Evolutionary conservation across 2,113 vertebrate species (phyloP), one percentile per base, ranked within the genome.

Genomic region (Lathamus discolor): DNA sequence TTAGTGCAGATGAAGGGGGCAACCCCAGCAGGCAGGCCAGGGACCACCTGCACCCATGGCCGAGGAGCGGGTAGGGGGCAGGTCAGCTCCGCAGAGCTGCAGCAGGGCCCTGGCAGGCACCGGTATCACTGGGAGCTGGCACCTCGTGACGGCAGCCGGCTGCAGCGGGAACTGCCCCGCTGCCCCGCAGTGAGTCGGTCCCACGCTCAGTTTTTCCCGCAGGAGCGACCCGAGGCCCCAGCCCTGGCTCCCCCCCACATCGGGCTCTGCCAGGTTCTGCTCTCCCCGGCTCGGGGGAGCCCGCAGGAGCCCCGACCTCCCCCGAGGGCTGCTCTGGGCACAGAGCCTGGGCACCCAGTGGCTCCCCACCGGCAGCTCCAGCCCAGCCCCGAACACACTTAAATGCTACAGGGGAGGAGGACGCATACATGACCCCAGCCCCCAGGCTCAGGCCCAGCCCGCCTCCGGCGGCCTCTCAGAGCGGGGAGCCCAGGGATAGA

Each of bases 351-450:
- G 22, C 29, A 31, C 17, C 25, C 20, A 29, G 8, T 41, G 15
- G 33, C 33, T 78, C n/a, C 48, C 14, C 4, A 23, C 14, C 25
- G 8, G 16, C n/a, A 37, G 23, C 13, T 18, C 27, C 49, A 27
- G 1, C 72, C 7, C 62, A 28, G 27, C 8, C 57, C 57, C 9
- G 2, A 29, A 7, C 28, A 5, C 8, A 14, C 33, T 15, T 17
- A 9, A 22, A 37, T 3, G 16, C 25, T 0, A 4, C 20, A 0
- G 12, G 6, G 2, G 27, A 18, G 5, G 4, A 20, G 9, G 17
- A 35, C 13, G 11, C 28, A 14, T 23, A 35, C 54, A 13, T 9
- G 28, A 17, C 35, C 51, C 18, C 70, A 16, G 11, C 13, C 6
- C 28, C 7, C 59, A 8, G 17, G 14, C 28, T 8, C 59, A 10